phyloP scores from a whole-genome alignment of 2,797 vertebrate species.

The Xenopus petersii region DNA sequence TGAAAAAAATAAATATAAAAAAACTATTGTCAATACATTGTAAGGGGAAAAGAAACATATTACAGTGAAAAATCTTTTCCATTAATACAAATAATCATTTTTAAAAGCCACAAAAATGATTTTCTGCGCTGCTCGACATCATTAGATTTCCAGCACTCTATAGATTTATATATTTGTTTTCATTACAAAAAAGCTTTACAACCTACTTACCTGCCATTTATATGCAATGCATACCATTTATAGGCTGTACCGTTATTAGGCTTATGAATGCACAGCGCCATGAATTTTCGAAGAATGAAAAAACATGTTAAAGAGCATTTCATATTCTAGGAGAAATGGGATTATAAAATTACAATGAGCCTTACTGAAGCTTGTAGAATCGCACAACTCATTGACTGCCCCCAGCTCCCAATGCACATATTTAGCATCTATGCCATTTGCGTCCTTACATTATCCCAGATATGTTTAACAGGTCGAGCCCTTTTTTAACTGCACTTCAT shows the following conservation, averaged over 20 bases:
- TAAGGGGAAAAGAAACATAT: not conserved
- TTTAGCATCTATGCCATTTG: no score
- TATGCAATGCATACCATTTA: constrained; percentile 13
- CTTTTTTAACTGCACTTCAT: no score
- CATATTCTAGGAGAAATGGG: not conserved
- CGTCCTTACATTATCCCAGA: no score
- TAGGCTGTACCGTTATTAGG: constrained; percentile 1
- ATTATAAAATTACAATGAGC: constrained; percentile 14
- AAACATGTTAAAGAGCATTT: constrained; percentile 16
- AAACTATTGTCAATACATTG: not conserved
- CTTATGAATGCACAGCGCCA: constrained; percentile 5
- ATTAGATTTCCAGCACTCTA: constrained; percentile 3
- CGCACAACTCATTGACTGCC: not conserved
- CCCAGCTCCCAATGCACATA: no score
- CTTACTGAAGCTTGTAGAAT: not conserved
- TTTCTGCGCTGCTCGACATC: not conserved
- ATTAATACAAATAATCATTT: constrained; percentile 4
- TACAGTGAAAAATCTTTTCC: not conserved
- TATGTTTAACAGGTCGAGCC: no score
- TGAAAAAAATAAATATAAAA: not conserved
- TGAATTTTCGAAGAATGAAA: constrained; percentile 17
- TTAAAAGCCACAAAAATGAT: constrained; percentile 15
- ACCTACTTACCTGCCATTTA: constrained; percentile 8
- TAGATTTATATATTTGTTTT: constrained; percentile 12
- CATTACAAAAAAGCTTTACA: constrained; percentile 3